These are phyloP conservation scores for Brachirus orientalis DNA, from an alignment of 2,113 vertebrate species.

Conservation along the genomic window DNA sequence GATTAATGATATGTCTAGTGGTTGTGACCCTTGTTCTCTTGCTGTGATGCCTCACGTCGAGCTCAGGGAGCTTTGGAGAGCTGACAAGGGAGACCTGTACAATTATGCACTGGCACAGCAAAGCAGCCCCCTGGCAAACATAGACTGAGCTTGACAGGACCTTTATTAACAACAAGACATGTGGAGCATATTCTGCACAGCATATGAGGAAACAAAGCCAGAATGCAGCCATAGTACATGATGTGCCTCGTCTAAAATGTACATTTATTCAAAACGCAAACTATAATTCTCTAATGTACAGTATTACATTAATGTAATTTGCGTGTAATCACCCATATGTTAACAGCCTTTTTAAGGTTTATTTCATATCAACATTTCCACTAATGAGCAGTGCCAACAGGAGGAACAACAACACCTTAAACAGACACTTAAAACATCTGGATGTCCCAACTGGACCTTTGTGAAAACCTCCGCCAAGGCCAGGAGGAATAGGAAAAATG, in stretches of 20 bases:
- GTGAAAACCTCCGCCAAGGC: too few relatives aligned
- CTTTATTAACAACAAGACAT: slow-evolving; percentile 61
- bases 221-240: slow-evolving; percentile 6
- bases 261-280: slow-evolving; percentile 29
- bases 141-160: slow-evolving; percentile 50
- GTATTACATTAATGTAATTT: slow-evolving; percentile 25
- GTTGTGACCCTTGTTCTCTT: slow-evolving; percentile 71
- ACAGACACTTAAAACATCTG: too few relatives aligned
- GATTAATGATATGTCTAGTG: slow-evolving; percentile 76
- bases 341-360: too few relatives aligned
- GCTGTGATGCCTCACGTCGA: slow-evolving; percentile 59
- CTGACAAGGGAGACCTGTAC: slow-evolving; percentile 62
- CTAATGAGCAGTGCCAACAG: too few relatives aligned
- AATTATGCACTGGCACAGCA: slow-evolving; percentile 70
- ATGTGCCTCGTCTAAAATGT: not conserved
- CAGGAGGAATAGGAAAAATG: too few relatives aligned
- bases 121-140: slow-evolving; percentile 64
- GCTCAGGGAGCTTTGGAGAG: slow-evolving; percentile 55
- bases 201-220: slow-evolving; percentile 34
- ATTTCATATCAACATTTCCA: too few relatives aligned
- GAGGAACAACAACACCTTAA: too few relatives aligned
- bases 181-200: slow-evolving; percentile 23
- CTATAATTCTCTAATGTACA: not conserved
- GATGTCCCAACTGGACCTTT: too few relatives aligned
- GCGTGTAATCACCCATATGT: slow-evolving; percentile 10